These are phyloP conservation scores for Odontesthes bonariensis DNA, from an alignment of 2,113 vertebrate species.

Conservation along the genomic window DNA sequence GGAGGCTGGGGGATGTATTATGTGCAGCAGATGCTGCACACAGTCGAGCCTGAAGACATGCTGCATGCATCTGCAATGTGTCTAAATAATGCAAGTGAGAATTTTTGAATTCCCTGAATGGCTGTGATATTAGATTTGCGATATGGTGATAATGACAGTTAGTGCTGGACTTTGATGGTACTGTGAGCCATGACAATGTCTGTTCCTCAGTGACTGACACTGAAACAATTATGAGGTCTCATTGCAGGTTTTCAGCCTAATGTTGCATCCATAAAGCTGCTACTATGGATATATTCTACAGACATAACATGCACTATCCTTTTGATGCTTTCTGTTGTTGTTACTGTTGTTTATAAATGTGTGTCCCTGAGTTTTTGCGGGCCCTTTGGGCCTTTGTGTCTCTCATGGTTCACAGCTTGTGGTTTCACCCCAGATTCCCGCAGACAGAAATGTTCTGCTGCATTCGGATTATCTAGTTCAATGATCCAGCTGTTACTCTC, in stretches of 20 bases:
- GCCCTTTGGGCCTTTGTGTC: background rate
- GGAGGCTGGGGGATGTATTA: slow-evolving; percentile 58
- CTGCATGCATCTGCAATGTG: background rate
- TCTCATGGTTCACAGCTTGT: slow-evolving; percentile 49
- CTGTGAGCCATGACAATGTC: background rate
- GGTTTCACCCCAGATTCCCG: slow-evolving; percentile 30
- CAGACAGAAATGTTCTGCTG: slow-evolving; percentile 24
- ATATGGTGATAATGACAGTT: slow-evolving; percentile 33
- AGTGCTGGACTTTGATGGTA: slow-evolving; percentile 8
- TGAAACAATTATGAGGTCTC: slow-evolving; percentile 17
- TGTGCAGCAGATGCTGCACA: slow-evolving; percentile 9
- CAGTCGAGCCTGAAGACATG: background rate
- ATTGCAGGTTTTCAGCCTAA: slow-evolving; percentile 10
- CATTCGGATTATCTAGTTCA: slow-evolving; percentile 33
- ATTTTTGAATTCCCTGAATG: background rate
- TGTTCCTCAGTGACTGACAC: slow-evolving; percentile 12
- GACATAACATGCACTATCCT: background rate
- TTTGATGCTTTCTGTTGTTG: background rate
- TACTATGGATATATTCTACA: slow-evolving; percentile 1
- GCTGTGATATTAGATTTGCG: slow-evolving; percentile 8
- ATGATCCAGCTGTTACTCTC: slow-evolving; percentile 42
- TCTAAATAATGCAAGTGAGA: slow-evolving; percentile 2
- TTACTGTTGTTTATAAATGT: background rate
- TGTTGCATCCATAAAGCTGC: slow-evolving; percentile 1
- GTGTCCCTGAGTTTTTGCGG: slow-evolving; percentile 3